Conservation (phyloP, 2,113 vertebrate genomes). For the Fregetta grallaria region DNA sequence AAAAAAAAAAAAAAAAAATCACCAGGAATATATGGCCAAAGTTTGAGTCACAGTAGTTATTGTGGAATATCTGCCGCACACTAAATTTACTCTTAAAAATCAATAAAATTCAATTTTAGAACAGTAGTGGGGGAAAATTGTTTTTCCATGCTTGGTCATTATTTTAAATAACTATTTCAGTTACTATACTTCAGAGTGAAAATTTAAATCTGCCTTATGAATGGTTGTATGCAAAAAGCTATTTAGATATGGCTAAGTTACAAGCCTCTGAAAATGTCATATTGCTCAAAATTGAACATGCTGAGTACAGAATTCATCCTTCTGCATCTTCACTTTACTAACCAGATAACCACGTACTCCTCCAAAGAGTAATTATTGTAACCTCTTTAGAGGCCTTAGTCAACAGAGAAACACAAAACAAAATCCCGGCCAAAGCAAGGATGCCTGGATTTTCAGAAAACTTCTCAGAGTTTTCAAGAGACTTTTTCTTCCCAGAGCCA, state of each 20-base stretch:
- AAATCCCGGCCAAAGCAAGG: not conserved
- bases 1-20: not conserved
- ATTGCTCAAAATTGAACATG: not conserved
- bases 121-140: not conserved
- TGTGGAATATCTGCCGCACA: not conserved
- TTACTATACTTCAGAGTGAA: not conserved
- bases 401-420: not conserved
- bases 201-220: not conserved
- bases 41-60: not conserved
- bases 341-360: not conserved
- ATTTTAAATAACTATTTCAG: not conserved
- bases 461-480: not conserved
- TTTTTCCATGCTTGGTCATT: not conserved
- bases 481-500: not conserved
- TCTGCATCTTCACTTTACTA: not conserved
- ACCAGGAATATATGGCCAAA: not conserved
- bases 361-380: not conserved
- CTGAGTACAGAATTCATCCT: not conserved
- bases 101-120: not conserved
- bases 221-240: not conserved
- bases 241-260: not conserved
- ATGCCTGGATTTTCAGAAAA: not conserved
- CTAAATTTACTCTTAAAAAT: not conserved
- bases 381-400: not conserved
- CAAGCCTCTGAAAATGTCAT: not conserved